Evolutionary conservation across 2,113 vertebrate species (phyloP).

Genomic region (Apaloderma vittatum): DNA sequence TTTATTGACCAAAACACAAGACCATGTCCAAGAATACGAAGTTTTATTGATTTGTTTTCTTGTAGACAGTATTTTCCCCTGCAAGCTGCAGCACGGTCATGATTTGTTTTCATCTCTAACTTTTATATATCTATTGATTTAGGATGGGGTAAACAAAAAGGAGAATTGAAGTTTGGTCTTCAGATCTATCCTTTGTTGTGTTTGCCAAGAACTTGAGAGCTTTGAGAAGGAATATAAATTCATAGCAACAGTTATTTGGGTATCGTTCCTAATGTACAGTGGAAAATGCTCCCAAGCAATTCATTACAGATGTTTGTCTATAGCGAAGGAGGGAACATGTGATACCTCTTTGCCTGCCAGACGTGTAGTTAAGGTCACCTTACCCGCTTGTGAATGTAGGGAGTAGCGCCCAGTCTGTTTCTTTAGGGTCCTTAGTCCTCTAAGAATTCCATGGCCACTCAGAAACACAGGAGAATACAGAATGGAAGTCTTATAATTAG

Average conservation of each 20-base stretch:
- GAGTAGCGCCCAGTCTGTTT: rapidly evolving
- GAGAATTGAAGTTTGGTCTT: conserved; percentile 46
- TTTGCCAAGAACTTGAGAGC: conserved; percentile 33
- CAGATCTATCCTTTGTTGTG: conserved; percentile 1
- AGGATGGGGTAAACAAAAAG: not conserved
- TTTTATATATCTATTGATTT: conserved; percentile 59
- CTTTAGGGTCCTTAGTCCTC: not conserved
- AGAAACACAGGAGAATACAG: not conserved
- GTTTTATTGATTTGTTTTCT: conserved; percentile 76
- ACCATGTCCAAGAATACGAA: conserved; percentile 39
- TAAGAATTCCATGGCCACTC: not conserved
- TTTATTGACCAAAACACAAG: conserved; percentile 70
- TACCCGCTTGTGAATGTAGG: rapidly evolving
- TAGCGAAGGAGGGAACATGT: not conserved
- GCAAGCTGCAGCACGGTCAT: conserved; percentile 41
- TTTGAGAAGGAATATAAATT: conserved; percentile 2
- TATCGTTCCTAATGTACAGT: rapidly evolving
- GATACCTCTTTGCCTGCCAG: not conserved
- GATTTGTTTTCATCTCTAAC: conserved; percentile 67
- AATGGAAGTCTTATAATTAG: not conserved
- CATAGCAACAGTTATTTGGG: not conserved
- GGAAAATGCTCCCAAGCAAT: not conserved
- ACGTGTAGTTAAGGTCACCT: not conserved
- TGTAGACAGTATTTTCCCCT: conserved; percentile 33
- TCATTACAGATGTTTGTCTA: not conserved